Evolutionary conservation across 2,797 vertebrate species (phyloP), one percentile per base, ranked within the genome.

Genomic region (Erethizon dorsatum): DNA sequence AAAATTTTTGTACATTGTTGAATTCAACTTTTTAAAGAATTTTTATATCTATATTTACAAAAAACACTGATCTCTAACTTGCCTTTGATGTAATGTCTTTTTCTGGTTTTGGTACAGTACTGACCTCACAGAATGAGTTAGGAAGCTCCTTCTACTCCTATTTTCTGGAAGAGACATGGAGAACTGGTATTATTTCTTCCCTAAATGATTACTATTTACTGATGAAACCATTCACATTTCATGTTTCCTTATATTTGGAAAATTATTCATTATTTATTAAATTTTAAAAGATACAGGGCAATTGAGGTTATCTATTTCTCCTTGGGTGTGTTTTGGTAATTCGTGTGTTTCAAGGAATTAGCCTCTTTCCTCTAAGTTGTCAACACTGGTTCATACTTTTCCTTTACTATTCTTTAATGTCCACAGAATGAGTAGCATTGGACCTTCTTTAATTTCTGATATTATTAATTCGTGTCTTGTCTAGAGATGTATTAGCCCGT

Each of bases 231-330:
- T 89, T n/a, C 54, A 31, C 0, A 67, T n/a, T 33, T 77, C 26
- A 5, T 71, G 4, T 83, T 95, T 54, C 78, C 88, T 93, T 91
- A 15, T 33, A 91, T 96, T 95, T n/a, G 26, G 57, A 89, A 89
- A n/a, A 82, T 78, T 71, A 84, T 71, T 93, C 28, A 91, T 87
- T 78, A 91, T 61, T 67, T 5, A 57, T 22, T 87, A 75, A 80
- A 67, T 71, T 45, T 92, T 80, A 91, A 92, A 47, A 75, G 26
- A 54, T 26, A 82, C 6, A 59, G 2, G 13, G 45, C 37, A 75
- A 77, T 33, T 89, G 10, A 93, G 28, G 12, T 83, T 82, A 80
- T n/a, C 33, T 96, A 41, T 78, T 87, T 63, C 73, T 93, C 20
- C 54, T 65, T 28, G 12, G 37, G 2, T 78, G 45, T 83, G 65